Evolutionary conservation across 2,888 invertebrate genomes (phyloP).

Genomic region (Aricia artaxerxes): DNA sequence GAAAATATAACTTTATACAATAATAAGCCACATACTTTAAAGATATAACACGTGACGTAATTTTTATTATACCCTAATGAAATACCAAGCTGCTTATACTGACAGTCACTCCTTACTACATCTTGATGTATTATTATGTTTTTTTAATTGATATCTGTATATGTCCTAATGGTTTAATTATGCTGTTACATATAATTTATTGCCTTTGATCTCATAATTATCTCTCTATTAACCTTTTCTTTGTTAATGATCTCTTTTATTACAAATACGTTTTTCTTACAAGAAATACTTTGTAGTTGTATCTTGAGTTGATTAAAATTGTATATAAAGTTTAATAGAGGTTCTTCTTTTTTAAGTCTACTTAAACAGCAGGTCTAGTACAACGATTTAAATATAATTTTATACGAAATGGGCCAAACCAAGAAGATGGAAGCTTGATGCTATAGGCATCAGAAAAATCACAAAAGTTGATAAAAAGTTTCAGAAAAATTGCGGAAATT

Average conservation of each 20-base stretch:
- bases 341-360: too few relatives aligned
- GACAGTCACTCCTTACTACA: background rate
- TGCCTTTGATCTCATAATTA: constrained; percentile 7
- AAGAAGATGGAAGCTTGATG: too few relatives aligned
- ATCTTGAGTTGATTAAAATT: too few relatives aligned
- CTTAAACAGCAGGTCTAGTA: too few relatives aligned
- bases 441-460: too few relatives aligned
- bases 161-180: constrained; percentile 28
- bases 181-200: constrained; percentile 20
- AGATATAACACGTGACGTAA: background rate
- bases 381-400: too few relatives aligned
- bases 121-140: constrained; percentile 32
- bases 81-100: constrained; percentile 10
- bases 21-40: background rate
- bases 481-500: too few relatives aligned
- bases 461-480: too few relatives aligned
- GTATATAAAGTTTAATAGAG: too few relatives aligned
- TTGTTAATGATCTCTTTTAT: background rate
- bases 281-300: background rate
- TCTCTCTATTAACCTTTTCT: background rate
- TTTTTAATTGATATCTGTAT: constrained; percentile 28
- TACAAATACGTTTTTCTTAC: background rate
- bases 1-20: background rate
- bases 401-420: too few relatives aligned
- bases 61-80: constrained; percentile 27